A percentile compares a stretch with the other conserved stretches of the same genome.
Evolutionary conservation across 2,113 vertebrate genomes (phyloP).

Genomic region (Anhinga anhinga): DNA sequence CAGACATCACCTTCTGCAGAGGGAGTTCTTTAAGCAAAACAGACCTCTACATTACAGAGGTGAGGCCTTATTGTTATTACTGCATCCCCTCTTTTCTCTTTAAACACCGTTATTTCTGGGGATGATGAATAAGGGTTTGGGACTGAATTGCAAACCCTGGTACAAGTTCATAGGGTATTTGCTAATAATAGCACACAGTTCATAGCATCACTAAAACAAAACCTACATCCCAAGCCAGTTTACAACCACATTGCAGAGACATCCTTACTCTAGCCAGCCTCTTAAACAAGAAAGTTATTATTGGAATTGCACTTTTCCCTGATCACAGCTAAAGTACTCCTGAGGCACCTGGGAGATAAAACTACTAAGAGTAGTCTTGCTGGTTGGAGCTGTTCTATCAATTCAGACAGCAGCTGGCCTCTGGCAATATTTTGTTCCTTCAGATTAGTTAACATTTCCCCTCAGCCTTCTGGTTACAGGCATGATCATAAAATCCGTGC

Average conservation of each 20-base stretch:
- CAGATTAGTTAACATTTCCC: constrained; percentile 32
- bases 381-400: background rate
- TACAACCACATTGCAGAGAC: background rate
- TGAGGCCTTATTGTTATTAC: background rate
- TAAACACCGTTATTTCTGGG: background rate
- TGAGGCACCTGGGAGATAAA: background rate
- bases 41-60: background rate
- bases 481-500: background rate
- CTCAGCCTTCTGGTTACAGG: background rate
- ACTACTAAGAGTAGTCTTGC: background rate
- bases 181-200: background rate
- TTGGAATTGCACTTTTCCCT: background rate
- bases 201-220: background rate
- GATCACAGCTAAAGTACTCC: background rate
- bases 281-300: background rate
- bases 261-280: background rate
- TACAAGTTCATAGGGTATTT: background rate
- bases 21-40: background rate
- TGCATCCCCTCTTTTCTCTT: background rate
- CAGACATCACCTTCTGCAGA: background rate
- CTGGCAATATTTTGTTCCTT: constrained; percentile 25
- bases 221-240: background rate
- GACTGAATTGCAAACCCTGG: background rate
- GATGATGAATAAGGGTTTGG: background rate
- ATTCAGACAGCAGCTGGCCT: constrained; percentile 17